Base-by-base conservation (phyloP, 2,113 vertebrate species). In the Cochlearius cochlearius region DNA sequence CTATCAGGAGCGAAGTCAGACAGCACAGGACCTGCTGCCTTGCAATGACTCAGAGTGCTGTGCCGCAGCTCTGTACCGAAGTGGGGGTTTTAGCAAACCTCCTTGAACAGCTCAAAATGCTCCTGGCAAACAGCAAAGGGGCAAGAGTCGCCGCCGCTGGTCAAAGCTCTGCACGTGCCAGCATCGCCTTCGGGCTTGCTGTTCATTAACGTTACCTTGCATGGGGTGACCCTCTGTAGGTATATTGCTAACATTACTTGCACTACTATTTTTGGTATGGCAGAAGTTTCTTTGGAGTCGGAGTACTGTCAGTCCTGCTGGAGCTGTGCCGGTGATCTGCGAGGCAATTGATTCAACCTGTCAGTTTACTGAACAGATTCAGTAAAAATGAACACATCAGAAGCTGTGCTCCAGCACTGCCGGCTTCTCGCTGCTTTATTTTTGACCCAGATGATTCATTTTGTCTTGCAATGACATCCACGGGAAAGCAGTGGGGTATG, bases 341-440 rank as follows among this genome's bases (percentile, higher is more conserved):
- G 5, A 94, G 74, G 74, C 27, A 15, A 39, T 20, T 53, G 86
- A 66, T 72, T 45, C 87, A 74, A 50, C 52, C 91, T 88, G 84
- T 68, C 75, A 59, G n/a, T 78, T 90, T 55, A 47, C 62, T 32
- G 91, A 79, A 69, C 18, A 23, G 53, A 19, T 60, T 56, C 55
- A 50, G 74, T 53, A 62, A 38, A 58, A 55, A 74, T n/a, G 55
- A 83, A 53, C 0, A 9, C 74, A 30, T 64, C 39, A 53, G 74
- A 92, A 90, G 68, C 56, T 23, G 43, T 36, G 71, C 56, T 92
- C 78, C 45, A 15, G 77, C 63, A 27, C 50, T 2, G 5, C 50
- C 0, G 0, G 50, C 56, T 75, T 66, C 7, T 32, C 1, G 0
- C 8, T 0, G 0, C 81, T 86, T 95, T 76, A 76, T 38, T 79